phyloP scores from a whole-genome alignment of 2,888 invertebrate genomes.

The Erannis defoliaria region DNA sequence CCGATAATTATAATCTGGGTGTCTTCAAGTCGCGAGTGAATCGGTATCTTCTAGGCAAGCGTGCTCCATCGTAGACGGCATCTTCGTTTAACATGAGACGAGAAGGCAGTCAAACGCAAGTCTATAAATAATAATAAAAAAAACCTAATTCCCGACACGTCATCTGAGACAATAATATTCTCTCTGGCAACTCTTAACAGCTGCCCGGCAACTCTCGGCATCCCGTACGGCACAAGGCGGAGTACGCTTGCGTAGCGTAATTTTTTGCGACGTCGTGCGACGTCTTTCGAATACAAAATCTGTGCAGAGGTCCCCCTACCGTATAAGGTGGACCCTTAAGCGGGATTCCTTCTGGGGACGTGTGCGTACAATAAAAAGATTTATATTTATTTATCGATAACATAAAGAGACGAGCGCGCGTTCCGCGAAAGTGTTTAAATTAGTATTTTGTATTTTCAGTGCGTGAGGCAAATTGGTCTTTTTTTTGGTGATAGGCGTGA shows the following conservation, averaged over 20 bases:
- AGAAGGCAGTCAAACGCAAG: too few relatives aligned
- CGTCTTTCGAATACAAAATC: slow-evolving; percentile 72
- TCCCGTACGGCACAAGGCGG: slow-evolving; percentile 67
- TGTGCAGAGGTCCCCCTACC: slow-evolving; percentile 74
- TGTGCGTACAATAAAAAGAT: slow-evolving; percentile 77
- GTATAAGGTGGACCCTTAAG: slow-evolving; percentile 76
- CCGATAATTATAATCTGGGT: too few relatives aligned
- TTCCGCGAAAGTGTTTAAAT: slow-evolving; percentile 71
- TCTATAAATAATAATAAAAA: too few relatives aligned
- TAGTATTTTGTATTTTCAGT: slow-evolving; percentile 66
- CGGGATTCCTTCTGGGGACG: slow-evolving; percentile 78
- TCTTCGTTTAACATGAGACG: too few relatives aligned
- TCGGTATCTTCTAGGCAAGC: too few relatives aligned
- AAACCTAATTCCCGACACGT: neutral
- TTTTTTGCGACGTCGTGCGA: slow-evolving; percentile 71
- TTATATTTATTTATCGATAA: slow-evolving; percentile 80
- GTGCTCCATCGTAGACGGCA: too few relatives aligned
- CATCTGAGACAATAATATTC: neutral
- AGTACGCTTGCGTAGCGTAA: slow-evolving; percentile 79
- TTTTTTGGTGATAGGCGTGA: slow-evolving; percentile 36
- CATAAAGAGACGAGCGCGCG: slow-evolving; percentile 60
- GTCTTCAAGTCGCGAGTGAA: too few relatives aligned
- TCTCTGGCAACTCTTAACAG: slow-evolving; percentile 27
- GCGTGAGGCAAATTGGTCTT: slow-evolving; percentile 49
- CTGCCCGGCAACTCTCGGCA: slow-evolving; percentile 60